Percentiles rank a stretch among this genome's conserved stretches.
Evolutionary conservation across 2,113 vertebrate species (phyloP).

Genomic region (Nibea coibor): DNA sequence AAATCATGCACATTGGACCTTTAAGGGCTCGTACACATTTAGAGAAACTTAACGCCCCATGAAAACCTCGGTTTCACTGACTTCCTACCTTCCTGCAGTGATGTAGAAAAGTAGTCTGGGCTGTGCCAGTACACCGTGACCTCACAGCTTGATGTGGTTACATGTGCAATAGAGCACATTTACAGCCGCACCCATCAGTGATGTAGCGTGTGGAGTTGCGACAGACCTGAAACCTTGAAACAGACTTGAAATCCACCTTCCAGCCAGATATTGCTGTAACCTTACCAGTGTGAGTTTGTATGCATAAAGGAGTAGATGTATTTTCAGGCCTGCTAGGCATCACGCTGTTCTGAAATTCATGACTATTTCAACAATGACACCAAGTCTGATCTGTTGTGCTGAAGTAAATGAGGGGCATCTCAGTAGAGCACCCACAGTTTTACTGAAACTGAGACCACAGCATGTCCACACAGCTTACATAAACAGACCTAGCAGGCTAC

Average conservation of each 20-base stretch:
- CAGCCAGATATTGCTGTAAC: neutral
- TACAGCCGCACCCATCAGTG: neutral
- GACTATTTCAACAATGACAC: slow-evolving; percentile 7
- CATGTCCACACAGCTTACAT: slow-evolving; percentile 4
- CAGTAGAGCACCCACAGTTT: neutral
- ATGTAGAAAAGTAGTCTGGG: neutral
- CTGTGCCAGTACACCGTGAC: neutral
- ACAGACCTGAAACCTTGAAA: too few species aligned
- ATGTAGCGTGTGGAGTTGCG: neutral
- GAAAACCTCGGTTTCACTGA: neutral
- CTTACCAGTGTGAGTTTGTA: neutral
- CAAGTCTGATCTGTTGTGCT: slow-evolving; percentile 4
- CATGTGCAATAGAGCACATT: neutral
- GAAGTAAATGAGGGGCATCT: neutral
- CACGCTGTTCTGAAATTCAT: slow-evolving; percentile 4
- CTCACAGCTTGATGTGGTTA: neutral
- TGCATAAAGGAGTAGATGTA: neutral
- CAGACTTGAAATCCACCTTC: neutral
- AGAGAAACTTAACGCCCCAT: neutral
- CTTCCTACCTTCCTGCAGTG: neutral
- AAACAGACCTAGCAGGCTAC: neutral
- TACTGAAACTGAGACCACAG: slow-evolving; percentile 4
- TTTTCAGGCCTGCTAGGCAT: neutral
- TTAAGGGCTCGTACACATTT: too few species aligned
- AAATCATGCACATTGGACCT: too few species aligned